These are phyloP conservation scores for Pleuronectes platessa DNA, from an alignment of 2,113 vertebrate genomes.

Conservation along the genomic window DNA sequence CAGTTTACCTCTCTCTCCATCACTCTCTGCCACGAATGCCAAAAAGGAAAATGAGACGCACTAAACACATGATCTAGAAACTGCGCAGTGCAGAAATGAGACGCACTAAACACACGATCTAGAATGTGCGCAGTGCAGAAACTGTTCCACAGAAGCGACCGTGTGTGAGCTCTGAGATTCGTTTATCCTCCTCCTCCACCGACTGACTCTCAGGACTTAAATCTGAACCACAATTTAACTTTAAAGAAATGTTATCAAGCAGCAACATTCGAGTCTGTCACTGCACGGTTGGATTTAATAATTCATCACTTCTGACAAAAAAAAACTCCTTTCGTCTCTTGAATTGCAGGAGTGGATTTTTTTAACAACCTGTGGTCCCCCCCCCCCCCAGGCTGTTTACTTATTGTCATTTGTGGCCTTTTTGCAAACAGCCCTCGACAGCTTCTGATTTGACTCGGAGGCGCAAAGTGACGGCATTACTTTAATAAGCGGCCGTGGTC, in stretches of 20 bases:
- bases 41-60: neutral
- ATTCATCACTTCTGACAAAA: conserved; percentile 65
- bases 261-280: conserved; percentile 33
- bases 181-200: conserved; percentile 15
- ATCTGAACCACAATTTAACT: conserved; percentile 33
- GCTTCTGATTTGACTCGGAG: conserved; percentile 59
- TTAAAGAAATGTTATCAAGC: conserved; percentile 53
- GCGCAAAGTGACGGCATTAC: conserved; percentile 57
- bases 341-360: conserved; percentile 41
- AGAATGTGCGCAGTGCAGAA: neutral
- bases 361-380: conserved; percentile 18
- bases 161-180: neutral
- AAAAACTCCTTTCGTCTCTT: conserved; percentile 35
- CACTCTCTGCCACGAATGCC: neutral
- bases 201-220: conserved; percentile 13
- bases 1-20: neutral
- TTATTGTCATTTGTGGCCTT: conserved; percentile 68
- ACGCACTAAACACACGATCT: conserved; percentile 4
- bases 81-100: neutral
- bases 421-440: conserved; percentile 64
- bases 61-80: conserved; percentile 8
- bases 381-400: conserved; percentile 43
- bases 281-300: conserved; percentile 62
- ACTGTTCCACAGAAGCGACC: neutral
- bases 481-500: conserved; percentile 65